These are phyloP conservation scores for Geococcyx californianus DNA, from an alignment of 2,113 vertebrate genomes.

Conservation along the genomic window DNA sequence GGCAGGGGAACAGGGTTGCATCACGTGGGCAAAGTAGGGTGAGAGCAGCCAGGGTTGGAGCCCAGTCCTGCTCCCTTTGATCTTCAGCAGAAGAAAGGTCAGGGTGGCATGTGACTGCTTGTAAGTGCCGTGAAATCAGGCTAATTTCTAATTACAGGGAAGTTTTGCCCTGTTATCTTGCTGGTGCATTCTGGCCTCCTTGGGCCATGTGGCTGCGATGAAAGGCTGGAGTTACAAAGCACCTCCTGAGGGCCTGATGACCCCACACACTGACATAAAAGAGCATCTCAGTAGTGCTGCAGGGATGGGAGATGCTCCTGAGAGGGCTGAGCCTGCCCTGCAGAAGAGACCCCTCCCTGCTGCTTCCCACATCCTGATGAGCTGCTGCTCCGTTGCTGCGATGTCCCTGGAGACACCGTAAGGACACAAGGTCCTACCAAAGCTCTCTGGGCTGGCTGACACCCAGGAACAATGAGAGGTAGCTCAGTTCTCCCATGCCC, in stretches of 20 bases:
- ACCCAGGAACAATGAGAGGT: background rate
- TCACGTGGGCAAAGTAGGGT: rapidly evolving
- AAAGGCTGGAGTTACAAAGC: background rate
- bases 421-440: background rate
- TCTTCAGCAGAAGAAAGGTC: background rate
- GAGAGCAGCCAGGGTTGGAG: background rate
- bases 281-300: background rate
- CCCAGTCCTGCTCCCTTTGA: background rate
- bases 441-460: background rate
- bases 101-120: background rate
- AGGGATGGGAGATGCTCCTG: rapidly evolving
- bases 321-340: background rate
- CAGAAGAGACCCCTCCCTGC: rapidly evolving
- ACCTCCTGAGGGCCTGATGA: background rate
- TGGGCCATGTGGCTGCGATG: rapidly evolving
- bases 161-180: background rate
- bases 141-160: background rate
- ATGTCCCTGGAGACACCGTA: background rate
- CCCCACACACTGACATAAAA: background rate
- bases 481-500: background rate
- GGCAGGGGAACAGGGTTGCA: background rate
- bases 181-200: background rate
- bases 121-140: background rate
- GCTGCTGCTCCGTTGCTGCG: background rate
- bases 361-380: background rate